A percentile compares a stretch with the other conserved stretches of the same genome.
These are phyloP conservation scores for Epinotia nisella DNA, from an alignment of 2,888 invertebrate species.

Conservation along the genomic window DNA sequence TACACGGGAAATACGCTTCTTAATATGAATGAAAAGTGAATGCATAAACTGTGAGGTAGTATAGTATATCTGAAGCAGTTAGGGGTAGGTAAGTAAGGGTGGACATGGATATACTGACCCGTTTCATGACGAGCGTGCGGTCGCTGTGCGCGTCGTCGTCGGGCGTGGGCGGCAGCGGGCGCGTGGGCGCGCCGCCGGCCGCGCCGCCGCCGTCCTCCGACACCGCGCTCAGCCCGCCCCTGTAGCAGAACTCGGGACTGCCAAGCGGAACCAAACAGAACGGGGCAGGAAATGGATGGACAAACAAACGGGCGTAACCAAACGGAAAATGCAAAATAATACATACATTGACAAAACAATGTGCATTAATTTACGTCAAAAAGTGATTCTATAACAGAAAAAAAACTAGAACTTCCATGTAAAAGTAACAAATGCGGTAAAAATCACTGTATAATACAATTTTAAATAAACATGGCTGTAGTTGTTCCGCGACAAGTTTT, in stretches of 20 bases:
- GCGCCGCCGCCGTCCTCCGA: slow-evolving; percentile 71
- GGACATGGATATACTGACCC: slow-evolving; percentile 87
- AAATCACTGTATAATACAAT: background rate
- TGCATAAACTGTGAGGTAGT: background rate
- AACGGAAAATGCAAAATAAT: slow-evolving; percentile 39
- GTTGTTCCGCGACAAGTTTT: background rate
- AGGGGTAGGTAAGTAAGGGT: background rate
- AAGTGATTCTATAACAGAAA: background rate
- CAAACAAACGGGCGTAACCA: slow-evolving; percentile 46
- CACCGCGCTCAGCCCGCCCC: slow-evolving; percentile 88
- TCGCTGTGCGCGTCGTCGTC: slow-evolving; percentile 93
- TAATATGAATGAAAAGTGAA: background rate
- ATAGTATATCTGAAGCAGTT: background rate
- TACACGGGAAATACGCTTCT: background rate
- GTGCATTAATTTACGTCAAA: slow-evolving; percentile 21
- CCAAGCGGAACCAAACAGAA: slow-evolving; percentile 73
- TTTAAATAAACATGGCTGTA: background rate
- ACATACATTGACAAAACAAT: slow-evolving; percentile 22
- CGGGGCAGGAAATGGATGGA: slow-evolving; percentile 46
- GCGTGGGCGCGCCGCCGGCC: slow-evolving; percentile 92
- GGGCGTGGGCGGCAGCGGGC: slow-evolving; percentile 97
- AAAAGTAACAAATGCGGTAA: background rate
- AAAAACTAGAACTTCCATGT: background rate
- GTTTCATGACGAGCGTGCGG: slow-evolving; percentile 95
- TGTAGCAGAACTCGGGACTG: slow-evolving; percentile 94